Conservation (phyloP, 2,113 vertebrate genomes). For the Oryzias javanicus region DNA sequence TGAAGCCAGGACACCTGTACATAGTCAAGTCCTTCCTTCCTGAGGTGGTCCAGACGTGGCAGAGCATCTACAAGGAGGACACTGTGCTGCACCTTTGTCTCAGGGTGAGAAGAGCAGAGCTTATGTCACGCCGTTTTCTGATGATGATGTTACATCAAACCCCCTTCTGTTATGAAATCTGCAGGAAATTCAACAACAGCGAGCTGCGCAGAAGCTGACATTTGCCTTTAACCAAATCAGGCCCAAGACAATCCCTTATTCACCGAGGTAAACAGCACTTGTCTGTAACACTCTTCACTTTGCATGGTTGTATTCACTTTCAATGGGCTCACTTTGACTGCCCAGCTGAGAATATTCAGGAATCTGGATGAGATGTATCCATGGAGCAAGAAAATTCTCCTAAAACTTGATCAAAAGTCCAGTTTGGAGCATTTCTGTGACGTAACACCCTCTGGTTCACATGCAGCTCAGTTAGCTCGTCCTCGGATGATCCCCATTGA, state of each 20-base stretch:
- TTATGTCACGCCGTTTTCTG: too few species aligned
- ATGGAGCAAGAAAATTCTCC: too few species aligned
- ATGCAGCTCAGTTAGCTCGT: not conserved
- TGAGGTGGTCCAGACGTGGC: conserved; percentile 95
- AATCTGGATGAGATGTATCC: too few species aligned
- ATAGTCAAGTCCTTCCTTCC: conserved; percentile 98
- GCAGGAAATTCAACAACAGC: conserved; percentile 97
- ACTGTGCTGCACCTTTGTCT: conserved; percentile 97
- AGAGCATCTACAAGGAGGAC: conserved; percentile 95
- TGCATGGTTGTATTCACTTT: too few species aligned
- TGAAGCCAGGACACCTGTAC: conserved; percentile 94
- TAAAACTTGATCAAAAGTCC: too few species aligned
- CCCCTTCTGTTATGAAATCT: too few species aligned
- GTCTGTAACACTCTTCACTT: too few species aligned
- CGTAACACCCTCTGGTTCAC: too few species aligned
- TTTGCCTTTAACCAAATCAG: conserved; percentile 98
- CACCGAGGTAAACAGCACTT: conserved; percentile 82
- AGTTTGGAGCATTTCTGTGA: too few species aligned
- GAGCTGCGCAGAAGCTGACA: conserved; percentile 96
- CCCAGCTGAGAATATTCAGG: too few species aligned
- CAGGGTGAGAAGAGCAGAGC: conserved; percentile 80
- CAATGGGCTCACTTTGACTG: too few species aligned
- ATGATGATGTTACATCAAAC: too few species aligned
- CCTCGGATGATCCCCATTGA: not conserved
- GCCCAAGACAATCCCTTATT: conserved; percentile 96